phyloP scores from a whole-genome alignment of 2,797 vertebrate genomes.

The Mormyrops attenuatus region DNA sequence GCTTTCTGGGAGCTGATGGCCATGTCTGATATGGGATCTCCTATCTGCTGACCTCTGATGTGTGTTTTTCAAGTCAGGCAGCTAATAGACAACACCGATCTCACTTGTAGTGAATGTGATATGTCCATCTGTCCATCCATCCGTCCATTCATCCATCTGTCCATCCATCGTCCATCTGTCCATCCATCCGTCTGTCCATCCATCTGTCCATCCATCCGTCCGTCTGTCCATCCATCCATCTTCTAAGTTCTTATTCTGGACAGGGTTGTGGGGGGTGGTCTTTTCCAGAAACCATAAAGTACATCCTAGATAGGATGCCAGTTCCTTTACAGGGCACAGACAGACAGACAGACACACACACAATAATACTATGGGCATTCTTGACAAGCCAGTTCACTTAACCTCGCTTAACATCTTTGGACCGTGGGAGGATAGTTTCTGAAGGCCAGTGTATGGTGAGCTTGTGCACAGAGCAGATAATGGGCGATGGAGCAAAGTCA shows the following conservation, averaged over 20 bases:
- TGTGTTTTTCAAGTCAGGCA: neutral
- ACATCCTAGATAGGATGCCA: neutral
- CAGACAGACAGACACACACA: neutral
- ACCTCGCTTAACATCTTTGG: neutral
- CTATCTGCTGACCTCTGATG: neutral
- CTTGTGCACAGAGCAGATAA: neutral
- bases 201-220: neutral
- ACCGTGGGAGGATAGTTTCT: neutral
- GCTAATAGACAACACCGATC: neutral
- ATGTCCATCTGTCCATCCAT: neutral
- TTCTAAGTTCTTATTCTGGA: neutral
- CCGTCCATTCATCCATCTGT: neutral
- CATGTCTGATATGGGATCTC: slow-evolving; percentile 17
- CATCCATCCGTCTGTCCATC: neutral
- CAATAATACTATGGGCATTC: neutral
- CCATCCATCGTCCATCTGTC: neutral
- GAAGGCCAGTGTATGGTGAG: neutral
- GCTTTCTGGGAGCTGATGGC: slow-evolving; percentile 15
- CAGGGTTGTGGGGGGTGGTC: neutral
- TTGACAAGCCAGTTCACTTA: neutral
- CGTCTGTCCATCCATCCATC: neutral
- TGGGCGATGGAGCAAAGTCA: neutral
- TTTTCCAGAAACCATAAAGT: neutral
- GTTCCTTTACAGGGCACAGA: neutral
- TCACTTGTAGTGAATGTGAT: neutral